Percentiles rank a stretch among this genome's conserved stretches.
Evolutionary conservation across 2,888 invertebrate genomes (phyloP).

Genomic region (Mesopsocus fuscifrons): DNA sequence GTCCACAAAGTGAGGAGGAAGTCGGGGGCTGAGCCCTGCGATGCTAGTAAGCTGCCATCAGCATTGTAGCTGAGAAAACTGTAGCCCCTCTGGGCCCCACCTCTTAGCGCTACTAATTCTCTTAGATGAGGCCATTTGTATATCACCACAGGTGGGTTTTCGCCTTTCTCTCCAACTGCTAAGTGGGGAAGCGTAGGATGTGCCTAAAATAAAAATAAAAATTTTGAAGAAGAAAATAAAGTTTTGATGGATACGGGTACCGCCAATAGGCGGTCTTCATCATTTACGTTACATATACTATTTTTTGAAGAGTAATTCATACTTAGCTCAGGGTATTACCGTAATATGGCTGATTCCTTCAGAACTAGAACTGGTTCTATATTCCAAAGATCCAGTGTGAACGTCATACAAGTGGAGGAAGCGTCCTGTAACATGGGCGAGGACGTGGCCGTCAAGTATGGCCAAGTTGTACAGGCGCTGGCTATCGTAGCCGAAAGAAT

Average conservation of each 20-base stretch:
- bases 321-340: no score
- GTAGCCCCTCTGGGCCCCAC: constrained; percentile 55
- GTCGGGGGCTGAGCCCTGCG: constrained; percentile 73
- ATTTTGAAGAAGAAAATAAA: no score
- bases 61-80: constrained; percentile 57
- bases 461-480: constrained; percentile 61
- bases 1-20: constrained; percentile 77
- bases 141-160: constrained; percentile 52
- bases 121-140: constrained; percentile 70
- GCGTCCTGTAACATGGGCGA: constrained; percentile 69
- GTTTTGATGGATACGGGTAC: no score
- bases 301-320: no score
- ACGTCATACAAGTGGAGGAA: constrained; percentile 57
- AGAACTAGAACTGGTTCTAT: constrained; percentile 54
- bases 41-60: constrained; percentile 58
- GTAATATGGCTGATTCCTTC: constrained; percentile 64
- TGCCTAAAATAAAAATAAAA: constrained; percentile 29
- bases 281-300: no score
- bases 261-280: no score
- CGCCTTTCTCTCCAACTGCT: constrained; percentile 70
- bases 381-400: constrained; percentile 39
- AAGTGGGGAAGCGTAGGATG: constrained; percentile 42
- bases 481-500: constrained; percentile 77
- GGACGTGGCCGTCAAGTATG: constrained; percentile 48
- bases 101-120: constrained; percentile 48